Conservation (phyloP, 1,140 invertebrate species). For the Coenobita brevimanus region DNA sequence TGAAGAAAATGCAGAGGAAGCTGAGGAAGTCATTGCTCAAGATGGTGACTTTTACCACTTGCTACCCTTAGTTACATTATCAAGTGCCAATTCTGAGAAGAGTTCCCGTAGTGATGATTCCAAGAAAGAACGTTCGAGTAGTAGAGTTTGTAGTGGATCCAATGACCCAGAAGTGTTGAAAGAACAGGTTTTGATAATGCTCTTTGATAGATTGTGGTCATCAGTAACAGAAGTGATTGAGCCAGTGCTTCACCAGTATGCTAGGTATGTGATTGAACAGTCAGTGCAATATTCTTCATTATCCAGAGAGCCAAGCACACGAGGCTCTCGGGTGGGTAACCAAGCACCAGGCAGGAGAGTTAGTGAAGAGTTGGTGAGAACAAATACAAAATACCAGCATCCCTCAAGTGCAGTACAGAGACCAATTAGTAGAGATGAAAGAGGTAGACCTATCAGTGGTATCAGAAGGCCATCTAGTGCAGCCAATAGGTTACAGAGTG, state of each 20-base stretch:
- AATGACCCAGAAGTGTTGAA: conserved; percentile 59
- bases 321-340: conserved; percentile 36
- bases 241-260: conserved; percentile 57
- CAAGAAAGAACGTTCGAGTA: conserved; percentile 39
- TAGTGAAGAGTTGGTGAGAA: conserved; percentile 30
- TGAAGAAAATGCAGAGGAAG: conserved; percentile 17
- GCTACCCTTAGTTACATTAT: conserved; percentile 46
- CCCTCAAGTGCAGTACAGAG: conserved; percentile 16
- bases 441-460: conserved; percentile 14
- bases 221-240: conserved; percentile 47
- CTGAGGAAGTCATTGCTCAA: conserved; percentile 39
- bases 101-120: background rate
- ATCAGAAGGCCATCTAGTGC: conserved; percentile 39
- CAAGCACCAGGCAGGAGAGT: conserved; percentile 22
- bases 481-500: conserved; percentile 31
- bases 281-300: conserved; percentile 55
- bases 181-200: conserved; percentile 48
- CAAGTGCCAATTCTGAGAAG: conserved; percentile 48
- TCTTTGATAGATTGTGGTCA: conserved; percentile 55
- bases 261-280: conserved; percentile 57
- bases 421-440: conserved; percentile 21
- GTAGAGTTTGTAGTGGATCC: conserved; percentile 59
- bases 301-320: conserved; percentile 48
- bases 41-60: conserved; percentile 55
- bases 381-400: background rate